Percentiles rank a stretch among this genome's conserved stretches.
Conservation (phyloP, 23 tunicate species). For the Styela clava region DNA sequence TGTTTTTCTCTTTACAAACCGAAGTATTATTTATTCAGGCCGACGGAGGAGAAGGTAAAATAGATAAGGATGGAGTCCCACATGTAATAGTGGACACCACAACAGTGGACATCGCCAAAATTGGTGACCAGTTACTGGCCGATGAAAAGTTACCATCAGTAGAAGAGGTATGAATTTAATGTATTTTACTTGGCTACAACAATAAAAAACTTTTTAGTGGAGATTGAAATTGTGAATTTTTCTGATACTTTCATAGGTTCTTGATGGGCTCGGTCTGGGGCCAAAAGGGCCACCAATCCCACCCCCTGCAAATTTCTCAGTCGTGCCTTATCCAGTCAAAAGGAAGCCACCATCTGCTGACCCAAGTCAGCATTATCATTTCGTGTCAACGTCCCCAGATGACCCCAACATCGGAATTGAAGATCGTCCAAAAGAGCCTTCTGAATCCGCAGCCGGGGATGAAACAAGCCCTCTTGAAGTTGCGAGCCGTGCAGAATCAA, state of each 20-base stretch:
- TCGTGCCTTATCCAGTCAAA: conserved; percentile 90
- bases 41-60: background rate
- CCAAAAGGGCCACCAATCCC: conserved; percentile 94
- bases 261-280: conserved; percentile 91
- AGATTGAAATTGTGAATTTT: background rate
- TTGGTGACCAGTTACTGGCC: conserved; percentile 32
- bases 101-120: background rate
- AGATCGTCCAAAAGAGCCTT: conserved; percentile 42
- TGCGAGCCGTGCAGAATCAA: conserved; percentile 57
- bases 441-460: conserved; percentile 32
- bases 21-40: too few relatives aligned
- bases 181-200: too few relatives aligned
- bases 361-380: conserved; percentile 61
- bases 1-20: background rate
- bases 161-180: conserved; percentile 45
- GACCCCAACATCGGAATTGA: conserved; percentile 71
- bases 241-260: conserved; percentile 38
- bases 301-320: conserved; percentile 69
- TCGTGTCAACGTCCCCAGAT: conserved; percentile 63
- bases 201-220: background rate
- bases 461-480: conserved; percentile 54
- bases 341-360: conserved; percentile 79
- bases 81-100: conserved; percentile 62
- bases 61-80: conserved; percentile 55
- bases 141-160: conserved; percentile 48